Base-by-base conservation (phyloP, 2,797 vertebrate species). In the Poecilia picta region DNA sequence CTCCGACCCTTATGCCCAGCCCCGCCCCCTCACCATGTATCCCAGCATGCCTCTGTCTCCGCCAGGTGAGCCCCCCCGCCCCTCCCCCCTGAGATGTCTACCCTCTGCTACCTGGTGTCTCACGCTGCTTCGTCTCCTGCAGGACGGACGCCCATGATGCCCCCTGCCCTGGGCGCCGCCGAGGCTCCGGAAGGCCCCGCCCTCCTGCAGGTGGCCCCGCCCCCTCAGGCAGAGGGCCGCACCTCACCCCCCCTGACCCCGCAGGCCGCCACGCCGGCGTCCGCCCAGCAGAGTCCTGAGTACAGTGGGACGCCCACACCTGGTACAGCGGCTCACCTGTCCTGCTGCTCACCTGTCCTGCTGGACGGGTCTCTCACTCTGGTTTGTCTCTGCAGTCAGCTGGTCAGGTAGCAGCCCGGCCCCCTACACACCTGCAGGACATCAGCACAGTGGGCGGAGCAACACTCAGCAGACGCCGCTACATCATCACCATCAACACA, bases 11-110 rank as follows among this genome's bases (percentile, higher is more conserved):
- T 95, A 93, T 82, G 75, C 15, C 77, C 94, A 93, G 74, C 83
- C 92, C 82, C 74, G 68, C 83, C 55, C 87, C 72, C 0, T 91
- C 55, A 77, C 70, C 78, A 89, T 92, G 80, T 96, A 92, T 90
- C 86, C 94, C 41, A 90, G 85, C 85, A 92, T 92, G 87, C 93
- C 94, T 25, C 92, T 95, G 31, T 95, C 95, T 41, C 94, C 95
- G 15, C 85, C 89, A 85, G 90, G 92, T 89, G n/a, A 64, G 78
- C 11, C 2, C 8, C 51, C 15, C 7, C 8, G 20, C 20, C 3
- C 51, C 23, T 11, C 8, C 51, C 51, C 11, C 3, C 23, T 23
- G 3, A n/a, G 23, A 4, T 4, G 51, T 25, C 51, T 23, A 3
- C 20, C 1, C 23, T 25, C 51, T 8, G 8, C 49, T 51, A 8